Evolutionary conservation across 2,888 invertebrate species (phyloP), one percentile per base, ranked within the genome.

Genomic region (Eurytoma adleriae): DNA sequence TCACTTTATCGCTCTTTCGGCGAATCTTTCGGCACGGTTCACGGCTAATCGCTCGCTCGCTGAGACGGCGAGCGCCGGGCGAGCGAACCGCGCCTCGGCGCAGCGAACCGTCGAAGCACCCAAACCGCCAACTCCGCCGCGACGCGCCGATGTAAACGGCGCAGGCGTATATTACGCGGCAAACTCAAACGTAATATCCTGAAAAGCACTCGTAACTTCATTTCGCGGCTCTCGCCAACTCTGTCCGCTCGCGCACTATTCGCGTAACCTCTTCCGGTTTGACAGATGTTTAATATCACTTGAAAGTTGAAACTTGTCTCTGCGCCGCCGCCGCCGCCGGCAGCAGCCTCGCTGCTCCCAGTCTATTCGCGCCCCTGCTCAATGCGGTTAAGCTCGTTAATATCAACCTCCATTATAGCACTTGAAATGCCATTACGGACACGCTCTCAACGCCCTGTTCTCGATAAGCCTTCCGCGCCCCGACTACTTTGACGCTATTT

Each of bases 121-220:
- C 24, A 24, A 24, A 24, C 30, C 30, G 40, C 10, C 68, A 68
- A 76, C 76, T 62, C 20, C 30, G 18, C 75, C 10, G n/a, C 71
- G 40, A 7, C 50, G 2, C 67, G 13, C 10, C 56, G 67, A 54
- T 74, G 67, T 67, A 72, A 64, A 56, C 73, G 62, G 72, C 50
- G 50, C 66, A 70, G 79, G 84, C 86, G 86, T 87, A 87, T 89
- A 89, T 89, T 89, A 88, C 88, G 68, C 61, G 83, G 85, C 85
- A 85, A 90, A 89, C 88, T 89, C 89, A 89, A 89, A 89, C 89
- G 89, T 89, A 89, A 90, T 89, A 89, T 89, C 89, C 86, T 84
- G 87, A 87, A 87, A 89, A 88, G 87, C 87, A 85, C 88, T 88
- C 86, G 85, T 87, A 88, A 88, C 89, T 87, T 86, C 83, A 87